A percentile compares a stretch with the other conserved stretches of the same genome.
Evolutionary conservation across 1,140 invertebrate genomes (phyloP).

Genomic region (Magallana ariakensis): DNA sequence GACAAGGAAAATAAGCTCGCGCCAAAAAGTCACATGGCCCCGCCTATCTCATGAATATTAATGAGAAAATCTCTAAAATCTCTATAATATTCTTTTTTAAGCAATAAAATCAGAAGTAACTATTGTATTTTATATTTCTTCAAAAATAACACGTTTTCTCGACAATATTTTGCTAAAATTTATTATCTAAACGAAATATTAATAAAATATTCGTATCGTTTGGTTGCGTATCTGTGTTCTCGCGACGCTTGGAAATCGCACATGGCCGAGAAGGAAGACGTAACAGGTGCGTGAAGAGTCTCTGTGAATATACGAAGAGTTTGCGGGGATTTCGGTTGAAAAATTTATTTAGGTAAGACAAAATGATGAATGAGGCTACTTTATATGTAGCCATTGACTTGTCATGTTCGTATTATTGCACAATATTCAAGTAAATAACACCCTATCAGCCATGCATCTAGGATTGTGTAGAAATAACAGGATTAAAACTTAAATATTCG

Average conservation of each 20-base stretch:
- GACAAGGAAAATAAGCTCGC: neutral
- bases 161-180: neutral
- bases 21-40: neutral
- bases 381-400: too few species aligned
- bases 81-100: neutral
- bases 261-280: neutral
- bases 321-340: neutral
- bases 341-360: neutral
- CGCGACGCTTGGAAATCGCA: neutral
- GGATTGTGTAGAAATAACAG: too few species aligned
- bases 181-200: neutral
- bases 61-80: neutral
- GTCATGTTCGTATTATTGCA: too few species aligned
- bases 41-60: slow-evolving; percentile 4
- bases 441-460: too few species aligned
- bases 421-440: too few species aligned
- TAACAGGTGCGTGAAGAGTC: neutral
- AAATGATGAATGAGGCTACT: too few species aligned
- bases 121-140: neutral
- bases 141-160: neutral
- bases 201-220: neutral
- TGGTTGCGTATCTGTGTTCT: neutral
- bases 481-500: too few species aligned
- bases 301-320: neutral
- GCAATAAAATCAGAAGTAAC: too few species aligned